phyloP scores from a whole-genome alignment of 1,140 invertebrate species.

The Psilanteris sp. region DNA sequence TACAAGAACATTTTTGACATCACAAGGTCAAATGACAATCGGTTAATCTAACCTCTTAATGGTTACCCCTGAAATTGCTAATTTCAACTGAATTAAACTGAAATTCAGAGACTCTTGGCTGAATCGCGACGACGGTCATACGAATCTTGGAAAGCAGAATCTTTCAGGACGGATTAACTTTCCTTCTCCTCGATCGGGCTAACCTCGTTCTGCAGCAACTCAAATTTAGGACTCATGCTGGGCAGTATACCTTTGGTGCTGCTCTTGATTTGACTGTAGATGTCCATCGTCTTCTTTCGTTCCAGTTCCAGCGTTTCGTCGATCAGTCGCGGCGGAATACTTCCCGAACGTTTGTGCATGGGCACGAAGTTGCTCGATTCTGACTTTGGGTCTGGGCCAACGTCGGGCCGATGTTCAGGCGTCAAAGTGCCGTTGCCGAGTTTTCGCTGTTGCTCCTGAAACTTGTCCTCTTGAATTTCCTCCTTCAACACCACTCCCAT shows the following conservation, averaged over 20 bases:
- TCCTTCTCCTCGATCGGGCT: conserved; percentile 78
- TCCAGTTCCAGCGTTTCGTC: conserved; percentile 72
- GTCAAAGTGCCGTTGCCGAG: conserved; percentile 75
- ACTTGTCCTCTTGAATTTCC: conserved; percentile 79
- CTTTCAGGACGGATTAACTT: conserved; percentile 74
- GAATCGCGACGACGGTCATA: conserved; percentile 14
- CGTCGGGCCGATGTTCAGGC: conserved; percentile 67
- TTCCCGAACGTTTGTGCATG: conserved; percentile 73
- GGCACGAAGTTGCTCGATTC: conserved; percentile 72
- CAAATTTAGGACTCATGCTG: conserved; percentile 75
- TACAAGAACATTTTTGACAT: too few species aligned
- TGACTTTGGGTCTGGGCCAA: conserved; percentile 45
- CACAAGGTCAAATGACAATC: too few species aligned
- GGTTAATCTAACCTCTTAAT: too few species aligned
- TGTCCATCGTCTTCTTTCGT: conserved; percentile 74
- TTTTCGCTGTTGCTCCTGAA: conserved; percentile 76
- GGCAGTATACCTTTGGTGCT: conserved; percentile 75
- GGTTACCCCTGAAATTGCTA: too few species aligned
- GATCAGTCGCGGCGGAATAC: conserved; percentile 75
- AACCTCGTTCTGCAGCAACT: conserved; percentile 76
- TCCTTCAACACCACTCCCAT: conserved; percentile 84
- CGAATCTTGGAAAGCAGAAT: conserved; percentile 49
- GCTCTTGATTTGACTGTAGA: conserved; percentile 78
- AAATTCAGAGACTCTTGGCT: neutral
- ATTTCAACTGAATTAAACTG: too few species aligned